These are phyloP conservation scores for Channa argus DNA, from an alignment of 2,113 vertebrate species.

Conservation along the genomic window DNA sequence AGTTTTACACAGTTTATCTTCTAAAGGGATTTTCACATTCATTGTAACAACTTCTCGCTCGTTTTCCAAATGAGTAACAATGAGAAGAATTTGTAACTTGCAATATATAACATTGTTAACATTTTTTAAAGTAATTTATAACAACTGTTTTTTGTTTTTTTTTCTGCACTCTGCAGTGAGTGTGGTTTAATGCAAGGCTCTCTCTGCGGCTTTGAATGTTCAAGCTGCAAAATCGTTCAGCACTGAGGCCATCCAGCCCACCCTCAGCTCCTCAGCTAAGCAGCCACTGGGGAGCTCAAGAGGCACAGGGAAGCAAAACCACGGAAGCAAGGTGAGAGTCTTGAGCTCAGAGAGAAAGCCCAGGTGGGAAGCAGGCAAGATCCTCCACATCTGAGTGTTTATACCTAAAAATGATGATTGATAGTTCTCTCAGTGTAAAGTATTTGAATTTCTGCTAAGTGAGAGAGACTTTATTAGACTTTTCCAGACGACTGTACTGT, in stretches of 20 bases:
- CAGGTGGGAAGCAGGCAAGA: constrained; percentile 50
- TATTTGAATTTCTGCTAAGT: constrained; percentile 18
- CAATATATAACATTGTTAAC: too few relatives aligned
- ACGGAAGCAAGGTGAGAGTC: constrained; percentile 44
- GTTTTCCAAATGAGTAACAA: too few relatives aligned
- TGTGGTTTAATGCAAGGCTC: not conserved
- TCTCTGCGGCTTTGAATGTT: constrained; percentile 5
- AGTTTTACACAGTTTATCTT: too few relatives aligned
- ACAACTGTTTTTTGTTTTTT: not conserved
- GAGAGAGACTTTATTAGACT: constrained; percentile 21
- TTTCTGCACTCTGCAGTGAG: not conserved
- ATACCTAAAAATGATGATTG: constrained; percentile 6
- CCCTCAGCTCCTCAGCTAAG: constrained; percentile 36
- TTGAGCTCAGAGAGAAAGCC: constrained; percentile 55
- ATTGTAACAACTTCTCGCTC: too few relatives aligned
- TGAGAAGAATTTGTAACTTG: too few relatives aligned
- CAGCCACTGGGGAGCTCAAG: constrained; percentile 53
- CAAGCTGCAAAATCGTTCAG: constrained; percentile 32
- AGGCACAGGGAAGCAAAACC: constrained; percentile 44
- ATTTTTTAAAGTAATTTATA: too few relatives aligned
- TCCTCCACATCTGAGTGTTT: constrained; percentile 36
- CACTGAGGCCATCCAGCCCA: constrained; percentile 40
- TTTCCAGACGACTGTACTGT: constrained; percentile 19
- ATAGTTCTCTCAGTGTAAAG: constrained; percentile 32
- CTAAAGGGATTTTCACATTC: too few relatives aligned